Conservation (phyloP, 30 jellyfish, hydroid and myxozoan genomes). For the Mastigias papua region DNA sequence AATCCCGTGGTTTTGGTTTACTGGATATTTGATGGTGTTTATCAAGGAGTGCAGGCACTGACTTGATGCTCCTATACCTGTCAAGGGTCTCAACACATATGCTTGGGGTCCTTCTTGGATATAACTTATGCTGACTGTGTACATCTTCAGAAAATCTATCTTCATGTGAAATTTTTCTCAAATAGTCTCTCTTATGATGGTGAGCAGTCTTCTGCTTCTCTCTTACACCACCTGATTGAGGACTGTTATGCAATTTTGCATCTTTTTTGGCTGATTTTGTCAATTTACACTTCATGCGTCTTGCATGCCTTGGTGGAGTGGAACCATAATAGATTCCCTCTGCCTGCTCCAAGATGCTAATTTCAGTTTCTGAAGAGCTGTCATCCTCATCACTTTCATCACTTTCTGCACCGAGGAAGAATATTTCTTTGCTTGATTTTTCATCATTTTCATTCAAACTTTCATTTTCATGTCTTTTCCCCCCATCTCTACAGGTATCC, state of each 20-base stretch:
- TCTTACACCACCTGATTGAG: not conserved
- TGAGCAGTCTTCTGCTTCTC: slow-evolving; percentile 19
- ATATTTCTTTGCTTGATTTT: slow-evolving; percentile 1
- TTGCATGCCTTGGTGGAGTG: slow-evolving; percentile 80
- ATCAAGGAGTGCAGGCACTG: slow-evolving; percentile 62
- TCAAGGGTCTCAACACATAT: slow-evolving; percentile 17
- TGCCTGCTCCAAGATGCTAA: slow-evolving; percentile 17
- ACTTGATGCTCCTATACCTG: slow-evolving; percentile 53
- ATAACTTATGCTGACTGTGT: not conserved
- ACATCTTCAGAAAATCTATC: not conserved
- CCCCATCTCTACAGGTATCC: not conserved
- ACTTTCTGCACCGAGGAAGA: slow-evolving; percentile 46
- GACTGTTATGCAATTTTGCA: not conserved
- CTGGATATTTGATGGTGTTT: slow-evolving; percentile 19
- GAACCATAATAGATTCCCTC: slow-evolving; percentile 54
- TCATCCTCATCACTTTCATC: slow-evolving; percentile 31
- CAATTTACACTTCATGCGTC: slow-evolving; percentile 62
- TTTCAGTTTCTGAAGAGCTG: slow-evolving; percentile 72
- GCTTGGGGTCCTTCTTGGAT: slow-evolving; percentile 31
- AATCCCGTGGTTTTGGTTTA: not conserved
- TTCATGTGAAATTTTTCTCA: slow-evolving; percentile 9
- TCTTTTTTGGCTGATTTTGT: slow-evolving; percentile 47
- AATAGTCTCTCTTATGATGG: slow-evolving; percentile 12
- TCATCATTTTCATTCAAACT: not conserved
- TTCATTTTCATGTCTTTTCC: not conserved